These are phyloP conservation scores for Ephialtes manifestator DNA, from an alignment of 2,888 invertebrate species.

Conservation along the genomic window DNA sequence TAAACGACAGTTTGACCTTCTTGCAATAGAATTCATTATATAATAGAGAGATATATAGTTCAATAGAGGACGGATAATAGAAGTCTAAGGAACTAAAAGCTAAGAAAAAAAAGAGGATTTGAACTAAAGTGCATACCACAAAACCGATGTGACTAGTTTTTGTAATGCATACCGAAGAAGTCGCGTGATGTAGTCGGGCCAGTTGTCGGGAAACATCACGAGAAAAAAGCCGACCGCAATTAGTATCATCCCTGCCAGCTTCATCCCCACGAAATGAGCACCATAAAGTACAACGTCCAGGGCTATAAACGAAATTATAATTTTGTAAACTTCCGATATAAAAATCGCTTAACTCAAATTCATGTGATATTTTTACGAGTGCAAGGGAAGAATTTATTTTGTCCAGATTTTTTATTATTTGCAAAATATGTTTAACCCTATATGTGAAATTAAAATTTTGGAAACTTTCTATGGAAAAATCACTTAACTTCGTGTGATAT, in stretches of 20 bases:
- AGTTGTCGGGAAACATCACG: constrained; percentile 98
- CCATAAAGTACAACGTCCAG: constrained; percentile 95
- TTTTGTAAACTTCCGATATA: background rate
- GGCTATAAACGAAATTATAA: constrained; percentile 87
- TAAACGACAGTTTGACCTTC: constrained; percentile 73
- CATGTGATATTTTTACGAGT: no score
- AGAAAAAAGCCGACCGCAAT: constrained; percentile 96
- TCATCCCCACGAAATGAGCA: constrained; percentile 97
- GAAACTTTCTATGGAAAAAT: no score
- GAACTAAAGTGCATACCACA: constrained; percentile 81
- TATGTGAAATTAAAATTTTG: no score
- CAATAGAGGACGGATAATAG: constrained; percentile 66
- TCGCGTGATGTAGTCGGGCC: constrained; percentile 97
- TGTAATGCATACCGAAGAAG: constrained; percentile 91
- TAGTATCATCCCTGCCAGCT: constrained; percentile 96
- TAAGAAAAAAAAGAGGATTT: constrained; percentile 69
- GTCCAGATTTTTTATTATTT: no score
- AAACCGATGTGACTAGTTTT: constrained; percentile 71
- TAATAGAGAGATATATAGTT: constrained; percentile 69
- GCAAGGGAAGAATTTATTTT: constrained; percentile 16
- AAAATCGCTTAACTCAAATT: no score
- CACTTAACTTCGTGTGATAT: no score
- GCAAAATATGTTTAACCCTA: no score
- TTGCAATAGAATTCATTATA: constrained; percentile 74
- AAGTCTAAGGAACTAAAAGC: constrained; percentile 69